Evolutionary conservation across 2,888 invertebrate species (phyloP).

Genomic region (Strigamia crassipes): DNA sequence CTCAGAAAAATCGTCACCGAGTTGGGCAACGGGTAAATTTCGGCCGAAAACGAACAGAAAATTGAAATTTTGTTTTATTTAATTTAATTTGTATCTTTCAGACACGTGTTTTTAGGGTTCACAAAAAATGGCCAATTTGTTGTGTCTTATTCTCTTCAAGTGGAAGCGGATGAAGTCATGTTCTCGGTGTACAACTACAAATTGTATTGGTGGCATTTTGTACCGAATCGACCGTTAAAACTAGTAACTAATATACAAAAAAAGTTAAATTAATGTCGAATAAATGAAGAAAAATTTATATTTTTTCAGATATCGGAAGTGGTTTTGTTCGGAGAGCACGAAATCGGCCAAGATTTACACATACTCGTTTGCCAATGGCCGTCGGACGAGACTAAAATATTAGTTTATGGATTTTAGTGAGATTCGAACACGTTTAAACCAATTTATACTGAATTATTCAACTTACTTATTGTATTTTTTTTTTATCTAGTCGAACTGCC

Average conservation of each 20-base stretch:
- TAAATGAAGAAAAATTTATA: no score
- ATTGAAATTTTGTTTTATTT: background rate
- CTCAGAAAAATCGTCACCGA: background rate
- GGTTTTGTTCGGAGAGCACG: conserved; percentile 65
- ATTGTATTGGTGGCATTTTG: conserved; percentile 71
- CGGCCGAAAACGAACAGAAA: background rate
- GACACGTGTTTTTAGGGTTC: conserved; percentile 92
- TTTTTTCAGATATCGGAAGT: conserved; percentile 65
- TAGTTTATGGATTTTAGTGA: conserved; percentile 73
- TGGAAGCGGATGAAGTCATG: conserved; percentile 58
- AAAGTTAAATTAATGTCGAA: no score
- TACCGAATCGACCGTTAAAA: conserved; percentile 64
- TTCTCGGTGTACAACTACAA: conserved; percentile 61
- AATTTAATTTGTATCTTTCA: conserved; percentile 58
- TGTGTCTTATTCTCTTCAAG: conserved; percentile 77
- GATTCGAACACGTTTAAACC: conserved; percentile 50
- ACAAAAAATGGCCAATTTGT: conserved; percentile 93
- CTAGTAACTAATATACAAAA: no score
- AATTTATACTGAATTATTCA: background rate
- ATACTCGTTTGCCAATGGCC: conserved; percentile 75
- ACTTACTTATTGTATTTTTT: background rate
- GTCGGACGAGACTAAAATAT: conserved; percentile 68
- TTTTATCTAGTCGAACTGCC: background rate
- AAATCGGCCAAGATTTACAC: conserved; percentile 63
- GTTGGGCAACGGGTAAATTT: background rate